Percentiles rank a stretch among this genome's conserved stretches.
phyloP scores from a whole-genome alignment of 2,797 vertebrate genomes.

The Todus mexicanus region DNA sequence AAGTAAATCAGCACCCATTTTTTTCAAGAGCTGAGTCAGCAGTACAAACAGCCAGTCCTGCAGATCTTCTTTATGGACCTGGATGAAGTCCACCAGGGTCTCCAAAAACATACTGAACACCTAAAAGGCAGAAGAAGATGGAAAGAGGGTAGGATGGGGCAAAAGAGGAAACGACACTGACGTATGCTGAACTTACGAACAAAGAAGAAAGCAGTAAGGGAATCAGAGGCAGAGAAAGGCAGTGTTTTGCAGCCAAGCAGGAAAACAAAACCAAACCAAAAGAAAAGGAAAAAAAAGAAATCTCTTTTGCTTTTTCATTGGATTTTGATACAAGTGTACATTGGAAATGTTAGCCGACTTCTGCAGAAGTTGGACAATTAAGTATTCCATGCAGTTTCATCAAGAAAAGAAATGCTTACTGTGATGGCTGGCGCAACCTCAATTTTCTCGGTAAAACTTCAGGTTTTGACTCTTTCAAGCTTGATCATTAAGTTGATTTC shows the following conservation, averaged over 20 bases:
- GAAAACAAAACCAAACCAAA: background rate
- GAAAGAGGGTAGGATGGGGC: slow-evolving; percentile 50
- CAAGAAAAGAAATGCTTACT: slow-evolving; percentile 75
- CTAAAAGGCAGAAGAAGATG: slow-evolving; percentile 74
- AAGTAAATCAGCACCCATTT: slow-evolving; percentile 97
- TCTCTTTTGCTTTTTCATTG: slow-evolving; percentile 67
- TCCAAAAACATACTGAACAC: slow-evolving; percentile 99
- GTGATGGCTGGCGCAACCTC: slow-evolving; percentile 79
- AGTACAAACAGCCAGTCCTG: slow-evolving; percentile 96
- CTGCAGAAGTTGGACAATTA: slow-evolving; percentile 68
- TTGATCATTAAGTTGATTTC: background rate
- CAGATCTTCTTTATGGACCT: slow-evolving; percentile 93
- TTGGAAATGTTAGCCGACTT: slow-evolving; percentile 58
- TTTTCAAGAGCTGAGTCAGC: slow-evolving; percentile 94
- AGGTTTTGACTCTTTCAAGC: background rate
- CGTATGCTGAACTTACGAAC: slow-evolving; percentile 49
- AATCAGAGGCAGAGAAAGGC: slow-evolving; percentile 75
- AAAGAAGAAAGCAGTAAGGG: slow-evolving; percentile 71
- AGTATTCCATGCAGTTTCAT: slow-evolving; percentile 78
- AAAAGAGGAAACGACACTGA: slow-evolving; percentile 70
- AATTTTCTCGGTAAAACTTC: slow-evolving; percentile 23
- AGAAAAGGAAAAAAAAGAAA: background rate
- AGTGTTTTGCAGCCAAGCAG: slow-evolving; percentile 81
- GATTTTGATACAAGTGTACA: slow-evolving; percentile 64
- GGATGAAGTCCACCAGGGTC: slow-evolving; percentile 94